Percentiles rank a stretch among this genome's conserved stretches.
Conservation (phyloP, 2,113 vertebrate genomes). For the Setophaga coronata region DNA sequence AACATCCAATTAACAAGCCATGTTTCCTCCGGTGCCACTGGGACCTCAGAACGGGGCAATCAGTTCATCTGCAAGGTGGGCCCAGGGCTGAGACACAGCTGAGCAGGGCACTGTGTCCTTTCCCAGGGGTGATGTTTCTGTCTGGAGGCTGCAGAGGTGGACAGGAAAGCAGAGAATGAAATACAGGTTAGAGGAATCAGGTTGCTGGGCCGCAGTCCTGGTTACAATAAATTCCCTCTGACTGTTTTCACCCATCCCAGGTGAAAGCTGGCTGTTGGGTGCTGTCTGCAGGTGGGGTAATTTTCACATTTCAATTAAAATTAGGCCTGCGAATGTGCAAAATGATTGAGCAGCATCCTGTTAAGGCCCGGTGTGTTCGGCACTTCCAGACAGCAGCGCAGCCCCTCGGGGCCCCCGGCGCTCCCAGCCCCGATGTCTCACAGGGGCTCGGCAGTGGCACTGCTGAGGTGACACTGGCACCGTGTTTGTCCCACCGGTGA, state of each 20-base stretch:
- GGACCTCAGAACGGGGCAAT: fast-evolving
- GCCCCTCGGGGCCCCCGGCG: fast-evolving
- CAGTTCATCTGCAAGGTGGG: neutral
- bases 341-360: neutral
- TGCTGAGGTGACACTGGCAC: neutral
- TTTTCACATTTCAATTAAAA: neutral
- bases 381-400: fast-evolving
- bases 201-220: neutral
- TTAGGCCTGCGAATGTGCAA: fast-evolving
- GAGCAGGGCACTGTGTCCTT: neutral
- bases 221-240: neutral
- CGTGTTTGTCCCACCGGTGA: fast-evolving
- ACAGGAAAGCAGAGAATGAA: neutral
- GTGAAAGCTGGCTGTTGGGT: neutral
- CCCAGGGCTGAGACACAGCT: neutral
- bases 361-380: fast-evolving
- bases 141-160: neutral
- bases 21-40: neutral
- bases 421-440: fast-evolving
- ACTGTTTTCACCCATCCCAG: fast-evolving
- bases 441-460: fast-evolving
- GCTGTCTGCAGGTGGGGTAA: neutral
- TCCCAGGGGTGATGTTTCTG: fast-evolving
- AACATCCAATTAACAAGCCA: neutral
- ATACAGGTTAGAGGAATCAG: neutral